Evolutionary conservation across 1,140 invertebrate genomes (phyloP).

Genomic region (Trachelipus rathkii): DNA sequence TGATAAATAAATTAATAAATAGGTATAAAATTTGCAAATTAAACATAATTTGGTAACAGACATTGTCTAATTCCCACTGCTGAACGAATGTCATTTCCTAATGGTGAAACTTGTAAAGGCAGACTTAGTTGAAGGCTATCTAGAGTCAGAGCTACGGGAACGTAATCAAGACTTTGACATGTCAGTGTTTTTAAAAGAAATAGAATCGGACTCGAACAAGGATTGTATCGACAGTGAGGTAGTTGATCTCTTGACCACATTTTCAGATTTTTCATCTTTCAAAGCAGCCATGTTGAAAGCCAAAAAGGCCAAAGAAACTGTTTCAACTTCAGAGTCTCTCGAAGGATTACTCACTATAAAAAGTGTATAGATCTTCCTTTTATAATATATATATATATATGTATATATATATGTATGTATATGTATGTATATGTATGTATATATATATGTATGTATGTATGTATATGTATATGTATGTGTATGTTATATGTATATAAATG

Average conservation of each 20-base stretch:
- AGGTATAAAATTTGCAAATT: too few species aligned
- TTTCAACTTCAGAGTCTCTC: not conserved
- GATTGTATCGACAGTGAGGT: not conserved
- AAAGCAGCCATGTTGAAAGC: not conserved
- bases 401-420: not conserved
- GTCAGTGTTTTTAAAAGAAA: not conserved
- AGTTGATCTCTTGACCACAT: not conserved
- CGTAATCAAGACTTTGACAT: constrained; percentile 2
- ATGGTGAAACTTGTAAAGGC: too few species aligned
- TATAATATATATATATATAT: not conserved
- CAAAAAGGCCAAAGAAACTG: not conserved
- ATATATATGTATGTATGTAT: too few species aligned
- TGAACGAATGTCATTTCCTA: too few species aligned
- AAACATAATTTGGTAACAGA: too few species aligned
- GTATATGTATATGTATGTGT: too few species aligned
- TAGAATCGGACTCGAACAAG: not conserved
- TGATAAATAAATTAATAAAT: too few species aligned
- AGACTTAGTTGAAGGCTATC: not conserved
- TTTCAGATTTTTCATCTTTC: not conserved
- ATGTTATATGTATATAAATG: too few species aligned
- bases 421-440: too few species aligned
- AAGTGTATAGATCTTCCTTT: not conserved
- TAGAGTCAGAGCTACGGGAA: not conserved
- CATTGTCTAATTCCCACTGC: too few species aligned
- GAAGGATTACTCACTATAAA: not conserved